Evolutionary conservation across 2,888 invertebrate species (phyloP).

Genomic region (Lasioglossum villosulum): DNA sequence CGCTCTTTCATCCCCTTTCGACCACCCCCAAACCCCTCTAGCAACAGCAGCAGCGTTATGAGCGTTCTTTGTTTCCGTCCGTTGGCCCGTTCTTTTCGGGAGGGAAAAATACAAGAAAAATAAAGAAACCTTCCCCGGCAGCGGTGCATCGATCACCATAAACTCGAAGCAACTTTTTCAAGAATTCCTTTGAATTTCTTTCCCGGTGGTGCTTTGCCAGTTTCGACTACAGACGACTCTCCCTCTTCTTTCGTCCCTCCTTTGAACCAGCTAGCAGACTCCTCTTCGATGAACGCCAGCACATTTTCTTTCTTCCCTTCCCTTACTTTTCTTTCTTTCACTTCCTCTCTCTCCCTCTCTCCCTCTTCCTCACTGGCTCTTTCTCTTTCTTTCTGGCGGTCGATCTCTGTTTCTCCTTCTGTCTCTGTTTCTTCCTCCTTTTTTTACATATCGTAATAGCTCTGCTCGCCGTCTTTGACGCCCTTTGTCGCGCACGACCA

Average conservation of each 20-base stretch:
- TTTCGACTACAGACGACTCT: slow-evolving; percentile 49
- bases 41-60: neutral
- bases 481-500: slow-evolving; percentile 64
- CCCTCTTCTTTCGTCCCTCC: slow-evolving; percentile 31
- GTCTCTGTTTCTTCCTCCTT: slow-evolving; percentile 26
- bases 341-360: slow-evolving; percentile 18
- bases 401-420: slow-evolving; percentile 9
- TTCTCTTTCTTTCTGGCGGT: neutral
- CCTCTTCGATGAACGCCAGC: slow-evolving; percentile 47
- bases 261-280: slow-evolving; percentile 30
- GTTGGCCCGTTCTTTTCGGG: slow-evolving; percentile 2
- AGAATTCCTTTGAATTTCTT: slow-evolving; percentile 60
- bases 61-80: slow-evolving; percentile 29
- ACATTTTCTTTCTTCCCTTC: slow-evolving; percentile 36
- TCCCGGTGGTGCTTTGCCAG: slow-evolving; percentile 38
- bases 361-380: neutral
- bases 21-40: neutral
- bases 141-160: slow-evolving; percentile 47
- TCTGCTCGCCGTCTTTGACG: slow-evolving; percentile 67
- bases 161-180: slow-evolving; percentile 56
- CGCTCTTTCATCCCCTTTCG: neutral
- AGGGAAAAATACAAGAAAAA: neutral
- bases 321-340: slow-evolving; percentile 13
- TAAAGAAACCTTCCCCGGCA: slow-evolving; percentile 15
- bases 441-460: slow-evolving; percentile 71